These are phyloP conservation scores for Strigops habroptila DNA, from an alignment of 2,113 vertebrate species.

Conservation along the genomic window DNA sequence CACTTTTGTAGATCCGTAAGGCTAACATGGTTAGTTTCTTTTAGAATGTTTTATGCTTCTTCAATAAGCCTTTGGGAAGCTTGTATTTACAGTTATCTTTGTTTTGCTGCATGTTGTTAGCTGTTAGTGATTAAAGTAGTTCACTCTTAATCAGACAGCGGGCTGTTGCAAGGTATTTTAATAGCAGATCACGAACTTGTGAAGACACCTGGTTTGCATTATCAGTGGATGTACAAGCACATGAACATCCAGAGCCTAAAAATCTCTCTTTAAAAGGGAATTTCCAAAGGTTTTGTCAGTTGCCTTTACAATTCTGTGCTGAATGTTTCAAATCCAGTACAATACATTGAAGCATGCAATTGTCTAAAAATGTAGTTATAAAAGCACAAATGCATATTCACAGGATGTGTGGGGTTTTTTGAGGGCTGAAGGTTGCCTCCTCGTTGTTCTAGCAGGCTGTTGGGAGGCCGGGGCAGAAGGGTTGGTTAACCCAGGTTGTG, in stretches of 20 bases:
- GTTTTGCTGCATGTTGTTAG: background rate
- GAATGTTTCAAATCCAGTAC: background rate
- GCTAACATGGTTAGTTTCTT: background rate
- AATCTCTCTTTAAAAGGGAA: background rate
- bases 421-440: background rate
- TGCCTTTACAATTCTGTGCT: background rate
- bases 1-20: background rate
- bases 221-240: background rate
- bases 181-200: background rate
- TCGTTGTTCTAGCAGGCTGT: background rate
- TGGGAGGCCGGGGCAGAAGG: background rate
- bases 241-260: background rate
- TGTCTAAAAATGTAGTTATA: background rate
- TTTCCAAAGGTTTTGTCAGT: background rate
- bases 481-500: too few species aligned
- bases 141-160: background rate
- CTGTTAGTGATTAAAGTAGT: background rate
- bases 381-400: background rate
- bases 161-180: slow-evolving; percentile 1
- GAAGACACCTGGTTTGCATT: background rate
- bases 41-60: background rate
- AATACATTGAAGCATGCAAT: background rate
- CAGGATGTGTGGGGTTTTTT: background rate
- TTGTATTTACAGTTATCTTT: background rate
- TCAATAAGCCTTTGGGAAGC: background rate